Evolutionary conservation across 2,888 invertebrate genomes (phyloP), one percentile per base, ranked within the genome.

Genomic region (Acronicta aceris): DNA sequence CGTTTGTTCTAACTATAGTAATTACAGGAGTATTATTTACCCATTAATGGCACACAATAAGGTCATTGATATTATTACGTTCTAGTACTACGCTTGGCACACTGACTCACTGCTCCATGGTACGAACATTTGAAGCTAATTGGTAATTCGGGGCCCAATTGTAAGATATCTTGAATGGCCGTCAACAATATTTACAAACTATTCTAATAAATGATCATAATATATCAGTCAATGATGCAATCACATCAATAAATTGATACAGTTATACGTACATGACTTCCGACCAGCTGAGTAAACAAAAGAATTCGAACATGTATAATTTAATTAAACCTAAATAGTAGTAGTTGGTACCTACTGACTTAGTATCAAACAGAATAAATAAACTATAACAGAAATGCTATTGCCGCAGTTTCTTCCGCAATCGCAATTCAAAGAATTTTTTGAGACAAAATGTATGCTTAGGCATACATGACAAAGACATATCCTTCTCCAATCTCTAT

Each of bases 31-130:
- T 21, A 30, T 27, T 69, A 47, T 47, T 40, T 45, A 64, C 15
- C 36, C 41, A 51, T 27, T 60, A 55, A 59, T 60, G 33, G 45
- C 33, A 43, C n/a, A 41, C 49, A 63, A 71, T 62, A 63, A 66
- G 73, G 63, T 43, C 66, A 61, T 51, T 61, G 45, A 36, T 65
- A 13, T 36, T 69, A 56, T 61, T 17, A 61, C 51, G 40, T 48
- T 59, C 42, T 67, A 57, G 71, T 56, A 67, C 42, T 50, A 48
- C 46, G 49, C 10, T 40, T 76, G 70, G 58, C 53, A 58, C 41
- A 59, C 27, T 65, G 41, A n/a, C 38, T 58, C 51, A 50, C 16
- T 55, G 40, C 12, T 21, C 51, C n/a, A 62, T 38, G 41, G 41
- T 10, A 13, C 30, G 21, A 42, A 27, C 13, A 40, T 53, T 69